Evolutionary conservation across 1,140 invertebrate species (phyloP), one percentile per base, ranked within the genome.

Genomic region (Drosophila ambigua): DNA sequence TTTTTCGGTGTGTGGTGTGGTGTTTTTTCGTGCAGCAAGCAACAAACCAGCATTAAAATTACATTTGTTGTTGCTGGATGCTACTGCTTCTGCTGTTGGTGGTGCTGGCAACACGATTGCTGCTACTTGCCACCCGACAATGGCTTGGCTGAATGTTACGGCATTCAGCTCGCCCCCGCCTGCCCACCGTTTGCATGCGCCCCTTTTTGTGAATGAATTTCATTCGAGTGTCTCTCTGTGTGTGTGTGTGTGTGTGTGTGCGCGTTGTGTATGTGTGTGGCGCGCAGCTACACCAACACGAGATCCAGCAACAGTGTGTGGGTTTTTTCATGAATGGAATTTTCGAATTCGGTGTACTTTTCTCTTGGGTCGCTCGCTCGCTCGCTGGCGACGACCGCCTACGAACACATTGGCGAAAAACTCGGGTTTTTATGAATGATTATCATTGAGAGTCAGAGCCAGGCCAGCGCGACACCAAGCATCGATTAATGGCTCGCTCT

Each of bases 291-390:
- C 71, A 71, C 77, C 50, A 51, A 55, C 57, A 46, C 41, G 67
- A 69, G 63, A 64, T 63, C 67, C 79, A 72, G 63, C 71, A 87
- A 77, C 82, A 75, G 79, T 85, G 88, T 91, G 80, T 90, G 85
- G 89, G 74, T 87, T 79, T 77, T 82, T 90, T 91, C 85, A 91
- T 91, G 89, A 91, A 91, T 91, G 89, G 85, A 87, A 90, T 90
- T 75, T 75, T 90, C 76, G 87, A 72, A 88, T 87, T 88, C 83
- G 75, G 76, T 87, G 83, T 87, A 88, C 83, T 79, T 87, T 87
- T 87, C 83, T 87, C 83, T 71, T 48, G 35, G 4, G 11, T 39
- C 35, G 35, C 35, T 39, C 35, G 35, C 31, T 35, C 31, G 31
- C 35, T 39, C 35, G 11, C 35, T 39, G 35, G 35, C 11, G 35